phyloP scores from a whole-genome alignment of 37 sponge, comb jelly and placozoan species.

The Halisarca cf. caerulea region DNA sequence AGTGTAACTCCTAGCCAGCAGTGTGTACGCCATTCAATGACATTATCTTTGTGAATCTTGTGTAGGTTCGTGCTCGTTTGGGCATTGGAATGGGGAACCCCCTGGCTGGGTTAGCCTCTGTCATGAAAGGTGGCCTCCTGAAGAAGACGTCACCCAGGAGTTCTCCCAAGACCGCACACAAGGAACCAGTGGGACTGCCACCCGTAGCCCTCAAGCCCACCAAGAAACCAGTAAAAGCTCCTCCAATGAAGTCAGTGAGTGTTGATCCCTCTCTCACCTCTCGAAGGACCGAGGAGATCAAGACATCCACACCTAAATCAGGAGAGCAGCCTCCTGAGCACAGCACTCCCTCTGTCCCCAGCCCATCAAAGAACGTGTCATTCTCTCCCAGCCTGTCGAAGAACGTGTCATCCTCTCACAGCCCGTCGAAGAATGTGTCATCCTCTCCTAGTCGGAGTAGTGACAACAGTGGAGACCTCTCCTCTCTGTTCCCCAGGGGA shows the following conservation, averaged over 20 bases:
- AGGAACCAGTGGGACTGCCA: neutral
- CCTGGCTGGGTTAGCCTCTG: constrained; percentile 58
- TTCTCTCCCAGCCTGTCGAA: neutral
- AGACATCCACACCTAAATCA: constrained; percentile 2
- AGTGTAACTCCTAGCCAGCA: too few relatives aligned
- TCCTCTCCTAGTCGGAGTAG: neutral
- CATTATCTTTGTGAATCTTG: neutral
- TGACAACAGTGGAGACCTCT: neutral
- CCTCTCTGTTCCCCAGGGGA: constrained; percentile 5
- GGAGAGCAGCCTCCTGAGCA: neutral
- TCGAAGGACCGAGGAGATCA: neutral
- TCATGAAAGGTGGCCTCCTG: constrained; percentile 31
- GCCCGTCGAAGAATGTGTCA: neutral
- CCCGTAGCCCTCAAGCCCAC: constrained; percentile 22
- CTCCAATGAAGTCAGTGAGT: neutral
- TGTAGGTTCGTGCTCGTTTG: constrained; percentile 5
- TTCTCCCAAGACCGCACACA: constrained; percentile 11
- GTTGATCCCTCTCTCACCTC: neutral
- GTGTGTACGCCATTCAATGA: too few relatives aligned
- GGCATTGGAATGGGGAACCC: constrained; percentile 38
- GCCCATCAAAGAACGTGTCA: neutral
- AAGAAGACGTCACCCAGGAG: neutral
- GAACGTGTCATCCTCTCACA: neutral
- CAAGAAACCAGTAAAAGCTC: constrained; percentile 37
- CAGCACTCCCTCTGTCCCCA: neutral